A percentile compares a stretch with the other conserved stretches of the same genome.
phyloP scores from a whole-genome alignment of 2,797 vertebrate species.

The Sardinella longiceps region DNA sequence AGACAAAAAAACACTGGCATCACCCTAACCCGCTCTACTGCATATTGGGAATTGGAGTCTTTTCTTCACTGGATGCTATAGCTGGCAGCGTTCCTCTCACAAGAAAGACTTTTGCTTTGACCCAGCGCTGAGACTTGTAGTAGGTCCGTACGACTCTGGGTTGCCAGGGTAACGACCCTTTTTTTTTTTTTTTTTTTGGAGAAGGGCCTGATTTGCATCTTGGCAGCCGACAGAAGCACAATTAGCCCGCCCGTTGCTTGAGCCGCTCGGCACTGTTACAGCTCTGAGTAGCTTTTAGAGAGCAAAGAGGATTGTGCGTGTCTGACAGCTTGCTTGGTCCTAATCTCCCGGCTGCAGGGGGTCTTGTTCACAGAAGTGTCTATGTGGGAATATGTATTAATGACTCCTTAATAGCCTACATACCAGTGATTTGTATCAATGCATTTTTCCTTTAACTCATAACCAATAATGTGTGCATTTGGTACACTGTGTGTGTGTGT shows the following conservation, averaged over 20 bases:
- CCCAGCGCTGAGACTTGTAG: slow-evolving; percentile 24
- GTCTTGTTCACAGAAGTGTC: not conserved
- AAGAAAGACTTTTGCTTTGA: not conserved
- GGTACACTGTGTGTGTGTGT: not conserved
- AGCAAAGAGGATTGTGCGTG: slow-evolving; percentile 44
- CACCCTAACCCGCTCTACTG: too few relatives aligned
- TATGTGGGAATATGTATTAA: not conserved
- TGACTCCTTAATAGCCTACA: not conserved
- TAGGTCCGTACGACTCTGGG: slow-evolving; percentile 32
- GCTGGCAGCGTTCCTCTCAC: not conserved
- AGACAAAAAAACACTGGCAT: too few relatives aligned
- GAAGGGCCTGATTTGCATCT: slow-evolving; percentile 45
- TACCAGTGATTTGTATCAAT: not conserved
- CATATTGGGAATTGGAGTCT: too few relatives aligned
- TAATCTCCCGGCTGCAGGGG: slow-evolving; percentile 2
- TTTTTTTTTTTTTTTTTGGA: slow-evolving; percentile 46
- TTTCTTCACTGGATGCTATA: too few relatives aligned
- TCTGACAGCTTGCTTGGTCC: slow-evolving; percentile 37
- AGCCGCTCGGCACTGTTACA: slow-evolving; percentile 37
- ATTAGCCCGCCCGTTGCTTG: slow-evolving; percentile 51
- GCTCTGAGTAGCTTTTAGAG: slow-evolving; percentile 36
- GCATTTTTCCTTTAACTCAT: not conserved
- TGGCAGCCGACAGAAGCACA: slow-evolving; percentile 53
- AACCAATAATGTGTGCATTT: not conserved
- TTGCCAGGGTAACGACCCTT: slow-evolving; percentile 56